Evolutionary conservation across 2,888 invertebrate genomes (phyloP).

Genomic region (Tetranychus piercei): DNA sequence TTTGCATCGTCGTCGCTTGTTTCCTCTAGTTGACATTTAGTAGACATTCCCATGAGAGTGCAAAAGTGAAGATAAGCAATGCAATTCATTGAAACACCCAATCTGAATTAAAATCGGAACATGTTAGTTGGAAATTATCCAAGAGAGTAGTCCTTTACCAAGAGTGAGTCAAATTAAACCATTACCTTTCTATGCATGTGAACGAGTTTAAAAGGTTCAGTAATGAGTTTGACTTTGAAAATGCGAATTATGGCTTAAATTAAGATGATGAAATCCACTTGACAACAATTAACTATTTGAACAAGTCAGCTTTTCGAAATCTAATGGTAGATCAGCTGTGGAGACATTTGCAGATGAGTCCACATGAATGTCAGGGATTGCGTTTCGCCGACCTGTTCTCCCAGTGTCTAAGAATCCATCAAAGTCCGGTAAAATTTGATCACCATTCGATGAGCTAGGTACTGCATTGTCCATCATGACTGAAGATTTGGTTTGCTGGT

Average conservation of each 20-base stretch:
- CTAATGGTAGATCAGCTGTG: constrained; percentile 9
- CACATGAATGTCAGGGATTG: constrained; percentile 5
- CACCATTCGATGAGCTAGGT: neutral
- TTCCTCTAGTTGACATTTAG: too few relatives aligned
- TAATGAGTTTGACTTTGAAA: neutral
- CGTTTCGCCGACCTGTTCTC: constrained; percentile 6
- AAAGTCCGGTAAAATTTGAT: neutral
- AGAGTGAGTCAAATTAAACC: too few relatives aligned
- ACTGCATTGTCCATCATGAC: neutral
- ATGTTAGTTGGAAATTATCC: too few relatives aligned
- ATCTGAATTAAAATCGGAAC: too few relatives aligned
- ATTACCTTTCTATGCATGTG: too few relatives aligned
- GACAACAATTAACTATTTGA: constrained; percentile 1
- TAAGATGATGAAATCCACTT: neutral
- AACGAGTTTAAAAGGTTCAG: neutral
- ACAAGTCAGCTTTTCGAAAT: constrained; percentile 9
- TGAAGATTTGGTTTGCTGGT: neutral
- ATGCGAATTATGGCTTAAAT: neutral
- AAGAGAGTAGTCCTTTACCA: too few relatives aligned
- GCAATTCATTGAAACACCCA: too few relatives aligned
- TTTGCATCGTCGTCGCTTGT: too few relatives aligned
- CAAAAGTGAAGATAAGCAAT: too few relatives aligned
- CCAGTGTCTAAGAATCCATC: constrained; percentile 1
- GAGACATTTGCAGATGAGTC: neutral
- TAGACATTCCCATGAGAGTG: too few relatives aligned